These are phyloP conservation scores for Atlantisia rogersi DNA, from an alignment of 2,113 vertebrate species.

Conservation along the genomic window DNA sequence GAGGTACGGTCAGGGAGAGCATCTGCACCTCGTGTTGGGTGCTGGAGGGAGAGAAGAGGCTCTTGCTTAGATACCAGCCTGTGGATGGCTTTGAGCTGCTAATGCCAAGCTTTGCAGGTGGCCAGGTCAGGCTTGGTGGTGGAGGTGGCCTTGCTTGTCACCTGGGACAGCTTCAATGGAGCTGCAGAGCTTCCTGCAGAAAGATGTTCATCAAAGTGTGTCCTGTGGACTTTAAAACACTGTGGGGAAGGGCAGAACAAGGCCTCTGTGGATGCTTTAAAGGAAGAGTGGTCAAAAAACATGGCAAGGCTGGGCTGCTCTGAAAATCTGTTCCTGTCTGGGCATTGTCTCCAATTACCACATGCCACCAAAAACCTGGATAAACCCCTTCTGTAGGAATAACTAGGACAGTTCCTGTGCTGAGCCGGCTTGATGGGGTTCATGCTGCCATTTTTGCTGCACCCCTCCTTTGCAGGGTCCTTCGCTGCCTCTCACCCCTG, in stretches of 20 bases:
- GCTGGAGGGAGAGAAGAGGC: neutral
- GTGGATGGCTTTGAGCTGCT: fast-evolving
- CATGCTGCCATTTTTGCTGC: fast-evolving
- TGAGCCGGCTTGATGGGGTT: neutral
- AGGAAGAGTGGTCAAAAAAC: neutral
- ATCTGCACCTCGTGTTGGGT: fast-evolving
- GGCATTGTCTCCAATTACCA: neutral
- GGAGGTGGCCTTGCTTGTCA: fast-evolving
- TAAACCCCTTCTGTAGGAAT: neutral
- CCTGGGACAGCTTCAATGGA: fast-evolving
- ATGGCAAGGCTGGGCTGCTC: fast-evolving
- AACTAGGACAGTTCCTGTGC: fast-evolving
- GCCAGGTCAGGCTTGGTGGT: neutral
- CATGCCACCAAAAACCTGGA: fast-evolving
- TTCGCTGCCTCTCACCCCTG: neutral
- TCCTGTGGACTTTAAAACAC: neutral
- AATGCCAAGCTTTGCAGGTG: neutral
- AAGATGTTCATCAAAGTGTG: fast-evolving
- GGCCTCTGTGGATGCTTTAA: fast-evolving
- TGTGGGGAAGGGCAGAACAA: neutral
- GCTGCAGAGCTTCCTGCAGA: fast-evolving
- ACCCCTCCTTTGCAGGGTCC: fast-evolving
- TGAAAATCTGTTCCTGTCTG: neutral
- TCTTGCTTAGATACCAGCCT: neutral
- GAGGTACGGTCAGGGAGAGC: neutral